Conservation (phyloP, 1,140 invertebrate genomes). For the Nomia melanderi region DNA sequence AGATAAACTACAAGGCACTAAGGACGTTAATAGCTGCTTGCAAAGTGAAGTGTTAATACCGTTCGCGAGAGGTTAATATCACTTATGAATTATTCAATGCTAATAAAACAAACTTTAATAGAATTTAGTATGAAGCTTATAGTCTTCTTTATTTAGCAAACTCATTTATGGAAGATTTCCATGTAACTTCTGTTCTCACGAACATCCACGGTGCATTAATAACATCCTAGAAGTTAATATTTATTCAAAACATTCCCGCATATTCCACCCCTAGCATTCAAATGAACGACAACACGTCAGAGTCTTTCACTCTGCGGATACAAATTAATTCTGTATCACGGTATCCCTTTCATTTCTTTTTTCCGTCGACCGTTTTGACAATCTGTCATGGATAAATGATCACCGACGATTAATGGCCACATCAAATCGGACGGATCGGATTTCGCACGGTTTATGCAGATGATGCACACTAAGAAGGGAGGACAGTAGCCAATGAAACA, state of each 20-base stretch:
- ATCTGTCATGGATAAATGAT: constrained; percentile 21
- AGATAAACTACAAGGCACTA: no score
- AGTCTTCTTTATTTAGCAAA: no score
- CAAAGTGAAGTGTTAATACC: no score
- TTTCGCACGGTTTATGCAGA: constrained; percentile 12
- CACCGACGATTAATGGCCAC: constrained; percentile 29
- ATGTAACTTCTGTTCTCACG: no score
- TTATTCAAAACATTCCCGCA: background rate
- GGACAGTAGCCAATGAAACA: background rate
- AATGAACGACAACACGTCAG: background rate
- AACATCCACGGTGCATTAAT: no score
- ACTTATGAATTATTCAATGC: no score
- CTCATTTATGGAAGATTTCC: no score
- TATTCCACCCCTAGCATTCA: background rate
- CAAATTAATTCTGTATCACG: background rate
- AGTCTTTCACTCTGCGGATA: no score
- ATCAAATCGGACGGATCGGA: constrained; percentile 20
- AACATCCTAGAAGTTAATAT: background rate
- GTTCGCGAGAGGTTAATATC: no score
- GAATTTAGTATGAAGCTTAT: no score
- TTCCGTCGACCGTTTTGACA: constrained; percentile 28
- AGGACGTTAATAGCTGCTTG: no score
- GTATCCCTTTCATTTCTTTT: background rate
- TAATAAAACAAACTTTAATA: no score
- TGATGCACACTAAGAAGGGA: constrained; percentile 1